phyloP scores from a whole-genome alignment of 2,888 invertebrate species.

The Drosophila stalkeri region DNA sequence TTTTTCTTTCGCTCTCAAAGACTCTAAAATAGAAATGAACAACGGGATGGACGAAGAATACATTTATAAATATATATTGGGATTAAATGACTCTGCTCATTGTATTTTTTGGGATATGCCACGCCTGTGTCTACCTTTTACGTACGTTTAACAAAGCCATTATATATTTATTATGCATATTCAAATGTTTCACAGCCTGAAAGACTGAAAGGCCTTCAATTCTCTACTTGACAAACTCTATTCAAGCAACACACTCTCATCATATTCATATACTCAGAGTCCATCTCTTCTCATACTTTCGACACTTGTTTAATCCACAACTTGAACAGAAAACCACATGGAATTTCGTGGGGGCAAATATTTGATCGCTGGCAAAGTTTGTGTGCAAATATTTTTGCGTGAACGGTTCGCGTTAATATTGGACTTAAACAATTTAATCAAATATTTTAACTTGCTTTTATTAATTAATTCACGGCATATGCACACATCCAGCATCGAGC shows the following conservation, averaged over 20 bases:
- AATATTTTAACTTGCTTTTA: conserved; percentile 67
- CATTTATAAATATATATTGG: no score
- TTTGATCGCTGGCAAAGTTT: conserved; percentile 21
- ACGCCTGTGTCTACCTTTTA: no score
- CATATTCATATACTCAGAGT: background rate
- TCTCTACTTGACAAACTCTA: background rate
- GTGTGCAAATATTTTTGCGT: conserved; percentile 37
- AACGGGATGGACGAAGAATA: no score
- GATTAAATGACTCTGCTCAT: no score
- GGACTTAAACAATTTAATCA: conserved; percentile 61
- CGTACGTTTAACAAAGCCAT: background rate
- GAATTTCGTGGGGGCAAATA: conserved; percentile 28
- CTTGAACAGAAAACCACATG: conserved; percentile 13
- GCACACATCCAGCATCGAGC: conserved; percentile 5
- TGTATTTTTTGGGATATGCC: no score
- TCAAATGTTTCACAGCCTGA: background rate
- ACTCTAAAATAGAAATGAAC: no score
- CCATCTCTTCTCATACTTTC: background rate
- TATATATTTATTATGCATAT: background rate
- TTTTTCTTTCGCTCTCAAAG: no score
- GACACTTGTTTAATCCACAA: background rate
- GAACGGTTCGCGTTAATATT: conserved; percentile 45
- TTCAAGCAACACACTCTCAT: background rate
- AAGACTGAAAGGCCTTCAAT: background rate
- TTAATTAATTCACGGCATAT: conserved; percentile 59